Evolutionary conservation across 2,113 vertebrate genomes (phyloP).

Genomic region (Lampris megalopsis): DNA sequence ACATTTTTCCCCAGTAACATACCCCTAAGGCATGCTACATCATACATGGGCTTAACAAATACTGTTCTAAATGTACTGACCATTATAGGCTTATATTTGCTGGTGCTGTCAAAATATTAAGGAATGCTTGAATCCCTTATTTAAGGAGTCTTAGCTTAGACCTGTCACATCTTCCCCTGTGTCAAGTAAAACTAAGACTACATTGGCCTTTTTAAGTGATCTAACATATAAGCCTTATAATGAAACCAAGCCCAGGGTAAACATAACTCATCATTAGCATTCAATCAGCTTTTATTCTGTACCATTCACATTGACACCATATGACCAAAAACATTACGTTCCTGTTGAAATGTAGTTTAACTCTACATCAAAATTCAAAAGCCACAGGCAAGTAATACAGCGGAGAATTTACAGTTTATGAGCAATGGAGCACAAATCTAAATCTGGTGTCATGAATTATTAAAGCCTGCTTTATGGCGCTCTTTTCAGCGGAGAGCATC

Average conservation of each 20-base stretch:
- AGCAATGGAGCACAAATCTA: slow-evolving; percentile 77
- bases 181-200: slow-evolving; percentile 16
- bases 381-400: slow-evolving; percentile 66
- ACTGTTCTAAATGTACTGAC: slow-evolving; percentile 17
- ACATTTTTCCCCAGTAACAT: no score
- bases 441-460: slow-evolving; percentile 84
- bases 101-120: neutral
- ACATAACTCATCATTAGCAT: slow-evolving; percentile 17
- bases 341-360: slow-evolving; percentile 61
- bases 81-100: slow-evolving; percentile 24
- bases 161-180: slow-evolving; percentile 27
- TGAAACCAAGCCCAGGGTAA: slow-evolving; percentile 37
- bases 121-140: neutral
- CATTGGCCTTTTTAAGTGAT: slow-evolving; percentile 44
- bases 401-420: slow-evolving; percentile 74
- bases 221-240: slow-evolving; percentile 31
- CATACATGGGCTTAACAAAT: no score
- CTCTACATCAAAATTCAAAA: slow-evolving; percentile 58
- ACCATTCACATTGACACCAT: slow-evolving; percentile 50
- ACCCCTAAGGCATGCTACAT: no score
- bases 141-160: slow-evolving; percentile 15
- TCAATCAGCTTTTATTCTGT: slow-evolving; percentile 19
- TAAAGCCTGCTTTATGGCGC: slow-evolving; percentile 79
- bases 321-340: slow-evolving; percentile 48
- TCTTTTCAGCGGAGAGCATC: slow-evolving; percentile 77